These are phyloP conservation scores for Ostrea edulis DNA, from an alignment of 1,140 invertebrate species.

Conservation along the genomic window DNA sequence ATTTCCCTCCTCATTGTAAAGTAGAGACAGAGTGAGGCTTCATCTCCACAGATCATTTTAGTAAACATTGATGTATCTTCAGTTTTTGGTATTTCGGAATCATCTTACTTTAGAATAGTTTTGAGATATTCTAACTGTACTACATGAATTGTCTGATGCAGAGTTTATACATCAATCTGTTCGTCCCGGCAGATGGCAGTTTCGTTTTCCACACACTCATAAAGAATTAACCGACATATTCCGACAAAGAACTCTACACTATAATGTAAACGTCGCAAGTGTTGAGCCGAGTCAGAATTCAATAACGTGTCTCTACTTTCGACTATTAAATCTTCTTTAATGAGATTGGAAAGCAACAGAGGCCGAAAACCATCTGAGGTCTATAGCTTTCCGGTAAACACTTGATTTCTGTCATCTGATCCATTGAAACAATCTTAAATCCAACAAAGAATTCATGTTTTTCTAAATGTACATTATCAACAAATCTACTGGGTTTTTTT, in stretches of 20 bases:
- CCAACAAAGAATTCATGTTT: slow-evolving; percentile 55
- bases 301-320: neutral
- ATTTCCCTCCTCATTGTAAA: neutral
- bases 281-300: neutral
- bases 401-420: slow-evolving; percentile 42
- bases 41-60: neutral
- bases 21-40: neutral
- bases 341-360: slow-evolving; percentile 59
- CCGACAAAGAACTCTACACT: slow-evolving; percentile 46
- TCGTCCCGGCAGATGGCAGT: neutral
- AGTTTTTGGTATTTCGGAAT: neutral
- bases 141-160: neutral
- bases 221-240: slow-evolving; percentile 50
- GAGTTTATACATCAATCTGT: neutral
- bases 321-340: slow-evolving; percentile 59
- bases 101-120: neutral
- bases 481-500: slow-evolving; percentile 49
- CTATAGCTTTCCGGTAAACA: slow-evolving; percentile 54
- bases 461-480: slow-evolving; percentile 38
- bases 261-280: slow-evolving; percentile 30
- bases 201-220: neutral
- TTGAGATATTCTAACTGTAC: neutral
- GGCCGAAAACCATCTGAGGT: no score
- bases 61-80: neutral
- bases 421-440: slow-evolving; percentile 46